Conservation (phyloP, 2,888 invertebrate genomes). For the Coleophora deauratella region DNA sequence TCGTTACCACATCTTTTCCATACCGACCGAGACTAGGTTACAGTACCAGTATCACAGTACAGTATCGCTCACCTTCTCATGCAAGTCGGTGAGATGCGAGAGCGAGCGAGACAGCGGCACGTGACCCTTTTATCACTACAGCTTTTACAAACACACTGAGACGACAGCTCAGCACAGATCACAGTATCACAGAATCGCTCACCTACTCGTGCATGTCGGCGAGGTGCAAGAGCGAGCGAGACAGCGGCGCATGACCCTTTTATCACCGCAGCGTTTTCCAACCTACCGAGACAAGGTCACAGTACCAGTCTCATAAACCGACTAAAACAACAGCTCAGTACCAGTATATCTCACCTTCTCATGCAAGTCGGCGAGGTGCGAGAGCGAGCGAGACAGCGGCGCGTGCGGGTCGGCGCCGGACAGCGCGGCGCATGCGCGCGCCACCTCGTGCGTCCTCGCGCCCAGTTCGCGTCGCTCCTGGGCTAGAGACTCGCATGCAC, state of each 20-base stretch:
- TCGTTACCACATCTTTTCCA: too few relatives aligned
- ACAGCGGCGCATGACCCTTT: conserved; percentile 93
- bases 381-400: conserved; percentile 88
- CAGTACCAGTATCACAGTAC: too few relatives aligned
- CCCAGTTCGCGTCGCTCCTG: conserved; percentile 89
- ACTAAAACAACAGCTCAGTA: too few relatives aligned
- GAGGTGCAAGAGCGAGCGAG: conserved; percentile 86
- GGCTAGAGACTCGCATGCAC: conserved; percentile 91
- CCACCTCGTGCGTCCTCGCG: conserved; percentile 84
- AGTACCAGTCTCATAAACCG: too few relatives aligned
- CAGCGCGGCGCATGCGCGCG: conserved; percentile 88
- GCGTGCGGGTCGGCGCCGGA: conserved; percentile 96
- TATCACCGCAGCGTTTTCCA: too few relatives aligned
- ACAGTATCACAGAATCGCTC: too few relatives aligned
- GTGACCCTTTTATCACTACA: too few relatives aligned
- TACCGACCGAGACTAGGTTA: too few relatives aligned
- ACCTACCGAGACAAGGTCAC: too few relatives aligned
- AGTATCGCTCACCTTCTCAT: conserved; percentile 57
- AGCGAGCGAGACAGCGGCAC: conserved; percentile 90
- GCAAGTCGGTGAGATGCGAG: conserved; percentile 74
- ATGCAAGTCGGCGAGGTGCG: conserved; percentile 70
- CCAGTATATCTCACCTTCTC: conserved; percentile 64
- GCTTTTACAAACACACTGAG: too few relatives aligned
- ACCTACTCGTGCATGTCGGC: conserved; percentile 30
- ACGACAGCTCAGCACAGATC: too few relatives aligned